Evolutionary conservation across 2,888 invertebrate genomes (phyloP), one percentile per base, ranked within the genome.

Genomic region (Pandemis corylana): DNA sequence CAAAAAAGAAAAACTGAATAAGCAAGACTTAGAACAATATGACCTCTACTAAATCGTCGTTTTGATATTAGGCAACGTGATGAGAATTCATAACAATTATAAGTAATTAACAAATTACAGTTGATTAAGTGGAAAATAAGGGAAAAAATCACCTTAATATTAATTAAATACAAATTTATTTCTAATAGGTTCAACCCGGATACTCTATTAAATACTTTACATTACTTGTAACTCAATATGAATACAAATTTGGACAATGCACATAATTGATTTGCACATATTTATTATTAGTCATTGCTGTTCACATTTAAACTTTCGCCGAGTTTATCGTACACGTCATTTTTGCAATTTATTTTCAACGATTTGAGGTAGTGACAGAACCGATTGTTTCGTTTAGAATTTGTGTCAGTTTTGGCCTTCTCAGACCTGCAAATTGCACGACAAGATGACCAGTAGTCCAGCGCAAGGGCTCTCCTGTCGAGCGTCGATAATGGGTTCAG

Each of bases 281-380:
- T 28, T 28, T 59, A 5, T 3, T 28, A 28, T 28, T 28, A 53
- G 51, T 61, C 51, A 59, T 65, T 15, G 28, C 12, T 51, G 44
- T 36, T 49, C 68, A 75, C 70, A 77, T 80, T 77, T 81, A 95
- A 86, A 78, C 94, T 92, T 72, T 89, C 85, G 80, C 95, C 92
- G 70, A 95, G 90, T 61, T 86, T 88, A 80, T 95, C 95, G 77
- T 95, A 95, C 53, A 89, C 82, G 41, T 95, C 92, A 80, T 89
- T 94, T 80, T 91, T 94, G 79, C 95, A 95, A 75, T 91, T 90
- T 63, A 94, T 84, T 82, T 94, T 94, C 74, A 95, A 85, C 67
- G 95, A 95, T 79, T 96, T 95, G n/a, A 97, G 93, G 89, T 97
- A 97, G 87, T 97, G 97, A 89, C 96, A 97, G 89, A 97, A 97